Evolutionary conservation across 23 tunicate genomes (phyloP).

Genomic region (Botrylloides violaceus): DNA sequence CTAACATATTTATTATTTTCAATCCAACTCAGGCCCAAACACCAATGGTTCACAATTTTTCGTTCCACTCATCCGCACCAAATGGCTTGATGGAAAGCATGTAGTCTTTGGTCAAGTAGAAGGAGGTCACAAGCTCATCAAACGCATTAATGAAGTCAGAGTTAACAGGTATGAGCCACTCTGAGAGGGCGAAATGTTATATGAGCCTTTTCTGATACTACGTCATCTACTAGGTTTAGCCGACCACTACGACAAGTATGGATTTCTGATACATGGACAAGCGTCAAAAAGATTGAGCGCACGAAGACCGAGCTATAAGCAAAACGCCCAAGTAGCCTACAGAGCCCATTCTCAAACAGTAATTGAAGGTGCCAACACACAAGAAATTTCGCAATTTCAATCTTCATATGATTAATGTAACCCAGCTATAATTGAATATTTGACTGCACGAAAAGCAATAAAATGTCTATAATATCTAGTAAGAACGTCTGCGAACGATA

Average conservation of each 20-base stretch:
- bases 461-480: no score
- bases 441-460: no score
- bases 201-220: no score
- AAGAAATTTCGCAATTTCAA: no score
- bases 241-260: conserved; percentile 30
- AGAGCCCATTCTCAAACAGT: no score
- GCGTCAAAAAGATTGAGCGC: conserved; percentile 38
- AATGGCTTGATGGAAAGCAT: conserved; percentile 91
- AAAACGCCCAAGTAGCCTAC: no score
- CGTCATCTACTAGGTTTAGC: no score
- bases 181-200: background rate
- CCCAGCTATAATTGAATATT: no score
- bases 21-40: conserved; percentile 77
- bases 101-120: conserved; percentile 91
- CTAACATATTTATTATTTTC: no score
- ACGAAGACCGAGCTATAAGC: conserved; percentile 38
- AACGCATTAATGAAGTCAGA: conserved; percentile 69
- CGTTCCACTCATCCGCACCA: conserved; percentile 78
- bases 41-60: conserved; percentile 90
- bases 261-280: conserved; percentile 84
- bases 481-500: no score
- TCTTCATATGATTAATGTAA: no score
- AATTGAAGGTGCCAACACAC: no score
- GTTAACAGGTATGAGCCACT: conserved; percentile 54
- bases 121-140: conserved; percentile 67